Conservation (phyloP, 2,797 vertebrate species). For the Tauraco hartlaubi region DNA sequence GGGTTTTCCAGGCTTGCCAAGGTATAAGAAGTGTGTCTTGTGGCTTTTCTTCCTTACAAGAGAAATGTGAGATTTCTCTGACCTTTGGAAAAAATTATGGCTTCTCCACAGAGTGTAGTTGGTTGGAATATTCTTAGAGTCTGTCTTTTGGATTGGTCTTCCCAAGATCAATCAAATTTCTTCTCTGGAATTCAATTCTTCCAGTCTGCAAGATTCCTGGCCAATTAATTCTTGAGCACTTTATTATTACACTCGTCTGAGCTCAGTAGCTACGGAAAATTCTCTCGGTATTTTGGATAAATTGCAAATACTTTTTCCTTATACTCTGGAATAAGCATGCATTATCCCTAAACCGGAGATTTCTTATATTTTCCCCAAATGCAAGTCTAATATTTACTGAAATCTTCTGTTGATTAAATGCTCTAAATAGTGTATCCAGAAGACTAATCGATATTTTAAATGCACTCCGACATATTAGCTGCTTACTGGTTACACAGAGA, state of each 20-base stretch:
- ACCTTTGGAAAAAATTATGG: neutral
- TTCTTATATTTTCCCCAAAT: slow-evolving; percentile 16
- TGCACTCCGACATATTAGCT: slow-evolving; percentile 48
- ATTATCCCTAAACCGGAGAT: neutral
- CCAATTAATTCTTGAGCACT: slow-evolving; percentile 4
- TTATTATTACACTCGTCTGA: neutral
- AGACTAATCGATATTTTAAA: slow-evolving; percentile 59
- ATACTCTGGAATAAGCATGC: neutral
- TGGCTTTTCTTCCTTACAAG: neutral
- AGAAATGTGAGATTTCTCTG: neutral
- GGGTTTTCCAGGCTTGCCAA: neutral
- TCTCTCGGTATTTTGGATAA: slow-evolving; percentile 11
- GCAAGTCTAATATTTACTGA: slow-evolving; percentile 44
- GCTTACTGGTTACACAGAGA: slow-evolving; percentile 28
- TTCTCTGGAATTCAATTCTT: neutral
- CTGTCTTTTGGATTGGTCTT: neutral
- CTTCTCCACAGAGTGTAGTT: neutral
- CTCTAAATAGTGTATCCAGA: slow-evolving; percentile 31
- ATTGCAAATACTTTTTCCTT: neutral
- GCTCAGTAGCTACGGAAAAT: neutral
- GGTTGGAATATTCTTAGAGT: neutral
- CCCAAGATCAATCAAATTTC: neutral
- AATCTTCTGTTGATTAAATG: slow-evolving; percentile 62
- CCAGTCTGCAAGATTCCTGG: neutral
- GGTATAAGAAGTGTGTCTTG: neutral